These are phyloP conservation scores for Heteropelma amictum DNA, from an alignment of 2,888 invertebrate genomes.

Conservation along the genomic window DNA sequence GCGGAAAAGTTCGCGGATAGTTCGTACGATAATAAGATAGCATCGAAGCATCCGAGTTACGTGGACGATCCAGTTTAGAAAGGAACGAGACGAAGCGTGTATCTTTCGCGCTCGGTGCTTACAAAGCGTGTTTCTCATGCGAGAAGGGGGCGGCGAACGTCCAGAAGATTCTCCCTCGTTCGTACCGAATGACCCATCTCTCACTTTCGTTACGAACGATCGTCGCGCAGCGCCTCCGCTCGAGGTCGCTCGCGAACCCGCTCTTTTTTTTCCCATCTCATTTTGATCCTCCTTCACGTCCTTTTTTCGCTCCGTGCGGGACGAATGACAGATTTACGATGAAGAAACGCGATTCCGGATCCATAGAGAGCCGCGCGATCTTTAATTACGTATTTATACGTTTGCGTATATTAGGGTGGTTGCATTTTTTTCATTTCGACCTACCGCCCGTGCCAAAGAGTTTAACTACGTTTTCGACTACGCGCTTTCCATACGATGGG, in stretches of 20 bases:
- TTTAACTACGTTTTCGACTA: too few relatives aligned
- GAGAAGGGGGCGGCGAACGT: background rate
- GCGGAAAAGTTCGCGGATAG: background rate
- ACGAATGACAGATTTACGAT: slow-evolving; percentile 49
- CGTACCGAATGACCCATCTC: slow-evolving; percentile 18
- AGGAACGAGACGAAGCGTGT: slow-evolving; percentile 38
- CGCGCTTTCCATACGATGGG: too few relatives aligned
- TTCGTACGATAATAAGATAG: slow-evolving; percentile 25
- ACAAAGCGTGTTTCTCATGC: background rate
- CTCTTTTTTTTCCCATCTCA: background rate
- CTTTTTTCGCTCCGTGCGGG: background rate
- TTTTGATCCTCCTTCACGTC: slow-evolving; percentile 14
- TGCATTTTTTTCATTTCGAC: too few relatives aligned
- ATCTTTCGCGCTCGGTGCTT: background rate
- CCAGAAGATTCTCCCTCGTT: slow-evolving; percentile 1
- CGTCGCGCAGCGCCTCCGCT: slow-evolving; percentile 5
- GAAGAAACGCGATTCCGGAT: slow-evolving; percentile 37
- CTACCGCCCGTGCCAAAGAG: too few relatives aligned
- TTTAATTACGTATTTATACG: background rate
- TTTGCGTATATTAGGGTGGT: background rate
- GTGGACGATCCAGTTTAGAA: slow-evolving; percentile 55
- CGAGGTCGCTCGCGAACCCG: slow-evolving; percentile 37
- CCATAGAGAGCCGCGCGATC: background rate
- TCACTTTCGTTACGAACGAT: slow-evolving; percentile 50
- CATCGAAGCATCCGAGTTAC: slow-evolving; percentile 46